A percentile compares a stretch with the other conserved stretches of the same genome.
phyloP scores from a whole-genome alignment of 2,797 vertebrate genomes.

The Sebastiscus tertius region DNA sequence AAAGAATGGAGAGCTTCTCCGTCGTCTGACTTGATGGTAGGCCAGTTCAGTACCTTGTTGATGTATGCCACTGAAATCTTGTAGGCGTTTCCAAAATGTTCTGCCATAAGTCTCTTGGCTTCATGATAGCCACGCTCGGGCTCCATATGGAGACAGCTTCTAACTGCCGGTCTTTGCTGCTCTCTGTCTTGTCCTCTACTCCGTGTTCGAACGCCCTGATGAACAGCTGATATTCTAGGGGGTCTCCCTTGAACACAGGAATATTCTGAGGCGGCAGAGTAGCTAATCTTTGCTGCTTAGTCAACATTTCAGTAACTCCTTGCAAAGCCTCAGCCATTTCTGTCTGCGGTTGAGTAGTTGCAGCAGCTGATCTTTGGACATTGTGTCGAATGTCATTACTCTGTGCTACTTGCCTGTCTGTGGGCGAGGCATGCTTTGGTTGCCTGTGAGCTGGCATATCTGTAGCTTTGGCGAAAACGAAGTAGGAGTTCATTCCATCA shows the following conservation, averaged over 20 bases:
- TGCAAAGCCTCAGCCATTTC: too few species aligned
- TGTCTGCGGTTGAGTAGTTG: too few species aligned
- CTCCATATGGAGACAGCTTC: not conserved
- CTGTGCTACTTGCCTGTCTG: too few species aligned
- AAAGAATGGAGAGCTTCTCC: not conserved
- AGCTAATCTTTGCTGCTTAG: not conserved
- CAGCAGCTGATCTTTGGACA: not conserved
- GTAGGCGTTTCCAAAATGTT: constrained; percentile 11
- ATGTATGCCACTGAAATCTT: constrained; percentile 6
- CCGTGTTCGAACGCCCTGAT: constrained; percentile 11
- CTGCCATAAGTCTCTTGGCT: constrained; percentile 9
- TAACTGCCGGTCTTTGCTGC: not conserved
- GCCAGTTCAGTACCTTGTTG: constrained; percentile 1
- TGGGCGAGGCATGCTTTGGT: too few species aligned
- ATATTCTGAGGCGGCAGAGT: not conserved
- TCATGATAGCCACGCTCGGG: not conserved
- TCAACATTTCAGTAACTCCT: not conserved
- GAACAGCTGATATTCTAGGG: not conserved
- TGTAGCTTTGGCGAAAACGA: too few species aligned
- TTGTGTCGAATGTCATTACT: too few species aligned
- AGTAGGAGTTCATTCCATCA: too few species aligned
- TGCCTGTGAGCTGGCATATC: too few species aligned
- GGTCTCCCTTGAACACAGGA: constrained; percentile 14
- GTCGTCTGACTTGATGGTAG: not conserved
- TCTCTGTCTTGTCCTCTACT: not conserved